phyloP scores from a whole-genome alignment of 2,888 invertebrate species.

The Lochmaea capreae region DNA sequence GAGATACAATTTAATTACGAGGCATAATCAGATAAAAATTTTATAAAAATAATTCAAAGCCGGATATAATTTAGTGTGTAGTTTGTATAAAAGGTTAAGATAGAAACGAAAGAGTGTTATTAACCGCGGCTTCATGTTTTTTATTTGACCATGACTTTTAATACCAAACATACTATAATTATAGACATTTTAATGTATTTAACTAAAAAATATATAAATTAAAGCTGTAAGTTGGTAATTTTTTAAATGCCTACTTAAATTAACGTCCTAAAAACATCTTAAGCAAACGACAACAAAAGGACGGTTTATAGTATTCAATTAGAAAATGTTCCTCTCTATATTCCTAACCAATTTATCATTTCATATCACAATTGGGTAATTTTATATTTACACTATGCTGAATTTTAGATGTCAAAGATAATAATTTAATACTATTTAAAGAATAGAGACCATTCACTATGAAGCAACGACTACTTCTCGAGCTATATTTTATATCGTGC shows the following conservation, averaged over 20 bases:
- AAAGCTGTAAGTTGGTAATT: background rate
- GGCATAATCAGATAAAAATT: background rate
- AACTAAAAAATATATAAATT: background rate
- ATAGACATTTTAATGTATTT: background rate
- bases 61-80: background rate
- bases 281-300: background rate
- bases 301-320: background rate
- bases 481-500: no score
- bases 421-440: no score
- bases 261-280: background rate
- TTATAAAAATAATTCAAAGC: background rate
- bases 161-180: background rate
- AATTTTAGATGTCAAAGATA: no score
- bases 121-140: no score
- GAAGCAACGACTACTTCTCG: no score
- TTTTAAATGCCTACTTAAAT: background rate
- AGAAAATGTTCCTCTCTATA: background rate
- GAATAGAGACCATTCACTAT: no score
- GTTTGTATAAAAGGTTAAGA: background rate
- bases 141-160: no score
- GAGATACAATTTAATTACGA: background rate
- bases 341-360: background rate
- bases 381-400: background rate
- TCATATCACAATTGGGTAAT: conserved; percentile 3
- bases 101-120: no score